These are phyloP conservation scores for Pycnomerus fuliginosus DNA, from an alignment of 2,888 invertebrate genomes.

Conservation along the genomic window DNA sequence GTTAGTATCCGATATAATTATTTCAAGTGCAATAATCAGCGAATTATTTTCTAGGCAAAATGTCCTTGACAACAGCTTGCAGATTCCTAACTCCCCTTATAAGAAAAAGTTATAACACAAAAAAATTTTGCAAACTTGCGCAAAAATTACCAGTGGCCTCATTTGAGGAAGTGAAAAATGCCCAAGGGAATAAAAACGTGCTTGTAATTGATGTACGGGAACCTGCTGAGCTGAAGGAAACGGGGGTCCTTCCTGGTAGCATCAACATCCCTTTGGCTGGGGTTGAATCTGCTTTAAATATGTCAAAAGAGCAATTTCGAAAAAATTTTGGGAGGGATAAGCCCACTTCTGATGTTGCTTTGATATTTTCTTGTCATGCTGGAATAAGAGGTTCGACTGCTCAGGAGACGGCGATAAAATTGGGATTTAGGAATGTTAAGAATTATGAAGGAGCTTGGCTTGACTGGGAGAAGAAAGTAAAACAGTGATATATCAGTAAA, in stretches of 20 bases:
- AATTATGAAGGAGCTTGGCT: slow-evolving; percentile 18
- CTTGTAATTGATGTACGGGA: slow-evolving; percentile 74
- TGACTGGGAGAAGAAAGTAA: slow-evolving; percentile 14
- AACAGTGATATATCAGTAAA: too few relatives aligned
- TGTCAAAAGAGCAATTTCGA: too few relatives aligned
- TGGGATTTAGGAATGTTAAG: slow-evolving; percentile 11
- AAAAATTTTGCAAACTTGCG: too few relatives aligned
- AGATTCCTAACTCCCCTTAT: too few relatives aligned
- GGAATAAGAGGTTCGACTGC: slow-evolving; percentile 16
- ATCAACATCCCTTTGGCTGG: slow-evolving; percentile 63
- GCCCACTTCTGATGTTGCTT: slow-evolving; percentile 4
- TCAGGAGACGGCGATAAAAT: slow-evolving; percentile 8
- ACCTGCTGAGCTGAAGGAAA: slow-evolving; percentile 65
- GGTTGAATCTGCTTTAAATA: slow-evolving; percentile 13
- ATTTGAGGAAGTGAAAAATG: slow-evolving; percentile 54
- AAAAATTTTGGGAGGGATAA: slow-evolving; percentile 7
- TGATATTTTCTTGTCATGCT: slow-evolving; percentile 15
- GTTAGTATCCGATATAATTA: too few relatives aligned
- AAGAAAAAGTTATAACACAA: too few relatives aligned
- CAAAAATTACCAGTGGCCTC: too few relatives aligned
- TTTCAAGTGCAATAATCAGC: too few relatives aligned
- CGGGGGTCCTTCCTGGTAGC: slow-evolving; percentile 69
- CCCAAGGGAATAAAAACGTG: slow-evolving; percentile 52
- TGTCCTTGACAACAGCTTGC: too few relatives aligned
- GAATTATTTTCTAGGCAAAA: too few relatives aligned